These are phyloP conservation scores for Sinelater perroti DNA, from an alignment of 2,888 invertebrate genomes.

Conservation along the genomic window DNA sequence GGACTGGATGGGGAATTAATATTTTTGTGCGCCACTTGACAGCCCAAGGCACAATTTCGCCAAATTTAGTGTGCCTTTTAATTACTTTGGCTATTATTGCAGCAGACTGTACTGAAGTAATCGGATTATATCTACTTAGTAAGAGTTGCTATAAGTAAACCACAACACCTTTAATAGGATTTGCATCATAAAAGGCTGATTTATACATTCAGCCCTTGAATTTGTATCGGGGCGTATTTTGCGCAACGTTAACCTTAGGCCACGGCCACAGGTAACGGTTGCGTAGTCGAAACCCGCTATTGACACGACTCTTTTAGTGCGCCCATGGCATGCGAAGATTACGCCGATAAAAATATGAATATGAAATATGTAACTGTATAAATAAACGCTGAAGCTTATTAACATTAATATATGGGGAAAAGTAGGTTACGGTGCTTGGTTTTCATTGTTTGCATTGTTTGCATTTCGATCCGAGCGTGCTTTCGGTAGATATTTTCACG, in stretches of 20 bases:
- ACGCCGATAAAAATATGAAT: conserved; percentile 13
- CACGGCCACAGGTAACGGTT: background rate
- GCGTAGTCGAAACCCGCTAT: background rate
- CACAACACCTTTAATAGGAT: conserved; percentile 24
- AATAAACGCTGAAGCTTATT: conserved; percentile 13
- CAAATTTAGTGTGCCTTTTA: too few relatives aligned
- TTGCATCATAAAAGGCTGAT: conserved; percentile 21
- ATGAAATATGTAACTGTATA: conserved; percentile 7
- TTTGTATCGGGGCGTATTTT: too few relatives aligned
- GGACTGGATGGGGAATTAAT: too few relatives aligned
- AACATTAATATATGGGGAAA: conserved; percentile 14
- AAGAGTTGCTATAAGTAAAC: conserved; percentile 23
- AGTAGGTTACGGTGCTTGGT: conserved; percentile 14
- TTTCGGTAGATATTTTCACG: too few relatives aligned
- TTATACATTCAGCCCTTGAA: conserved; percentile 13
- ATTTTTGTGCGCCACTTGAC: too few relatives aligned
- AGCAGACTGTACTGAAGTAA: conserved; percentile 11
- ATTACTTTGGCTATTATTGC: conserved; percentile 17
- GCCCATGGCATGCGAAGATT: conserved; percentile 9
- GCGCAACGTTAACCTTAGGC: too few relatives aligned
- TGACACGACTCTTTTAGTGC: background rate
- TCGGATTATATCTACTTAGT: conserved; percentile 16
- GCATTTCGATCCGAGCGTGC: background rate
- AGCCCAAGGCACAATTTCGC: too few relatives aligned
- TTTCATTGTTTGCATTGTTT: conserved; percentile 3